A percentile compares a stretch with the other conserved stretches of the same genome.
Evolutionary conservation across 92 coral and sea anemone species (phyloP).

Genomic region (Heliopora coerulea): DNA sequence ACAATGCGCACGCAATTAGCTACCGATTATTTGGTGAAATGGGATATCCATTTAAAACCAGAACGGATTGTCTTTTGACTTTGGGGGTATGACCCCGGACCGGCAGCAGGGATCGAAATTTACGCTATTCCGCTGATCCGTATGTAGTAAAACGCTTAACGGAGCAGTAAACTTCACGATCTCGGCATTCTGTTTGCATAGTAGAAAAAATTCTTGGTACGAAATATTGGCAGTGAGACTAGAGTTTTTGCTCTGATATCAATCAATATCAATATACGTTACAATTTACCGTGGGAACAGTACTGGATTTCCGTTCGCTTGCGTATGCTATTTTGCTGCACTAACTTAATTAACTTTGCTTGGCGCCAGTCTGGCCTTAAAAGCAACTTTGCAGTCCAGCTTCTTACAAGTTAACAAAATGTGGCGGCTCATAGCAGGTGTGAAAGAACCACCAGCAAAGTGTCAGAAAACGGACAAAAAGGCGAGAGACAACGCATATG

Average conservation of each 20-base stretch:
- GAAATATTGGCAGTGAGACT: not conserved
- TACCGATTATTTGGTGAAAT: too few species aligned
- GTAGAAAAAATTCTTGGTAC: not conserved
- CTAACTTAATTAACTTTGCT: too few species aligned
- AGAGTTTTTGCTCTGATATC: not conserved
- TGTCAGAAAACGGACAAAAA: constrained; percentile 4
- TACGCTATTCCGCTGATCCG: constrained; percentile 6
- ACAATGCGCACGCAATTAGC: too few species aligned
- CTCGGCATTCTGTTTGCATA: not conserved
- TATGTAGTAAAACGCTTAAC: not conserved
- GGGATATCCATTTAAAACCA: too few species aligned
- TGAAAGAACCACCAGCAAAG: constrained; percentile 5
- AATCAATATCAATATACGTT: not conserved
- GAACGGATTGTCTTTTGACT: too few species aligned
- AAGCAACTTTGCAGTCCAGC: too few species aligned
- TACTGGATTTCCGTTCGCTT: constrained; percentile 5
- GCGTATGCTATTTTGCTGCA: not conserved
- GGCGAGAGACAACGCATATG: constrained; percentile 1
- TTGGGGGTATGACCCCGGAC: too few species aligned
- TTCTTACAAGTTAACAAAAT: too few species aligned
- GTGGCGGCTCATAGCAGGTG: not conserved
- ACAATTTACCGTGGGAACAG: not conserved
- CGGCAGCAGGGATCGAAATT: not conserved
- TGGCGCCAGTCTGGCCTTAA: too few species aligned
- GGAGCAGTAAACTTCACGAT: not conserved